Base-by-base conservation (phyloP, 2,888 invertebrate genomes). In the Nomada ruficornis region DNA sequence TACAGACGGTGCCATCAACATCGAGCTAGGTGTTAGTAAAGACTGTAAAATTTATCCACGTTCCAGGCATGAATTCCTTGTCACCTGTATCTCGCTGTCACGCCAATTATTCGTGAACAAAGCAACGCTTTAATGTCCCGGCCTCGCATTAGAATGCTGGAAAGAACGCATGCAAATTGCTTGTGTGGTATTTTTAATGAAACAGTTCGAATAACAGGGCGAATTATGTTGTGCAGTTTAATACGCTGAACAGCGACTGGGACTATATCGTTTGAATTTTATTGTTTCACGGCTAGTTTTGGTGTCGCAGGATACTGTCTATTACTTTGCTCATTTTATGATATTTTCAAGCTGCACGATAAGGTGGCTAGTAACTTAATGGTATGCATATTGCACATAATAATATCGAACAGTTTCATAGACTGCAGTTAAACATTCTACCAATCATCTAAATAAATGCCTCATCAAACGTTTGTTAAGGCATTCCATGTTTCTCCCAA, bases 41-140 rank as follows among this genome's bases (percentile, higher is more conserved):
- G 62, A 20, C 36, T 44, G 20, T 77, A 75, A 72, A 78, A 78
- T 60, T 82, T 65, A 82, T 78, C 75, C 59, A 11, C 57, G 36
- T 67, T 72, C 73, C 54, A 4, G 67, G 26, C 62, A 50, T 68
- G 68, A 72, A 80, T 80, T 80, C 63, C 59, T 52, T 79, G 67
- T 71, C 60, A 52, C 69, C 55, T 73, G 62, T 47, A 62, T 77
- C 36, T 60, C 64, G 47, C 52, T 50, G 62, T 52, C 76, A 52
- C 52, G 55, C 26, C 18, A 29, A 69, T 62, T 62, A 54, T 18
- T 15, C 18, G 18, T 3, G 70, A 42, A 55, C 52, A 69, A 75
- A 44, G 5, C 36, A 42, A 23, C 50, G 42, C 7, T 11, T 60
- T 42, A 59, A 13, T 10, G 13, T n/a, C 13, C 5, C 9, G 7